These are phyloP conservation scores for Anableps anableps DNA, from an alignment of 2,797 vertebrate genomes.

Conservation along the genomic window DNA sequence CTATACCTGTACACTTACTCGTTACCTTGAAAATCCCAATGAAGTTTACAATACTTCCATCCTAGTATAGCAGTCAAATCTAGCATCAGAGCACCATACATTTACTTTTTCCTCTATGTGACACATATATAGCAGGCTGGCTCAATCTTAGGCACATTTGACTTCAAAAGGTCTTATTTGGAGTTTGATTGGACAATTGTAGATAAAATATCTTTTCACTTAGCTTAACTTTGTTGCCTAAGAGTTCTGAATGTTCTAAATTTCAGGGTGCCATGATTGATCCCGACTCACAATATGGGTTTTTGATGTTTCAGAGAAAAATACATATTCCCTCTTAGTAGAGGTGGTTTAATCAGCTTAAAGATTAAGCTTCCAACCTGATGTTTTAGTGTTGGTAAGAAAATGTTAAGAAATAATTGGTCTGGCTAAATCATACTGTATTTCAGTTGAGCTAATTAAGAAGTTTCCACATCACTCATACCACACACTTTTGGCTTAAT, in stretches of 20 bases:
- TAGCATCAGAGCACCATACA: not conserved
- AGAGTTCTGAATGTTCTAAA: not conserved
- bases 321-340: not conserved
- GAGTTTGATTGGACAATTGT: not conserved
- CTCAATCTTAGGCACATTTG: not conserved
- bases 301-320: not conserved
- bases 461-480: not conserved
- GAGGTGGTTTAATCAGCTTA: not conserved
- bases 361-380: not conserved
- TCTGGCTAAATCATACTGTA: not conserved
- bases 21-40: not conserved
- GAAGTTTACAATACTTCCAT: not conserved
- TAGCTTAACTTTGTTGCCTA: not conserved
- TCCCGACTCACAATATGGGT: not conserved
- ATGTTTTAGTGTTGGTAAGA: not conserved
- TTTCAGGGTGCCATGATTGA: not conserved
- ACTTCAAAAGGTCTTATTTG: not conserved
- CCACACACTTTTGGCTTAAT: not conserved
- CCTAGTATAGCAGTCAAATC: not conserved
- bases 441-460: not conserved
- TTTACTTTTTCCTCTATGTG: not conserved
- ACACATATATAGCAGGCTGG: not conserved
- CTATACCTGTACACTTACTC: not conserved
- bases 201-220: not conserved
- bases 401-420: conserved; percentile 2